These are phyloP conservation scores for Bembecia ichneumoniformis DNA, from an alignment of 2,888 invertebrate species.

Conservation along the genomic window DNA sequence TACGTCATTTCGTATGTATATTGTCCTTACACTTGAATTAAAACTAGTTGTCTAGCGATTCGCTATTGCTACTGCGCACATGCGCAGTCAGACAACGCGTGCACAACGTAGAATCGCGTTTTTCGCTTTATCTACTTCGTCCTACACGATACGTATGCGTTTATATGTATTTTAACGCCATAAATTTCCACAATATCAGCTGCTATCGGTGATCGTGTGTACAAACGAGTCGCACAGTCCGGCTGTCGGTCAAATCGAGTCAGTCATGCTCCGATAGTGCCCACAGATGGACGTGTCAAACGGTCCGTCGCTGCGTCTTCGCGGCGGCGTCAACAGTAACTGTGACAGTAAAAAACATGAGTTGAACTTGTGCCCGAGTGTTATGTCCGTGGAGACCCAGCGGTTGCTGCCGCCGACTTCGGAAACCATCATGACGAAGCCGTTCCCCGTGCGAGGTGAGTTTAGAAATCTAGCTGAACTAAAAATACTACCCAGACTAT, in stretches of 20 bases:
- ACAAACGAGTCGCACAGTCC: neutral
- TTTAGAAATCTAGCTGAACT: conserved; percentile 19
- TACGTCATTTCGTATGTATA: neutral
- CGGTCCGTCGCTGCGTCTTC: conserved; percentile 62
- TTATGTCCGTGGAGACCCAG: conserved; percentile 78
- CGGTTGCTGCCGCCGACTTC: conserved; percentile 82
- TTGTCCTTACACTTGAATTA: conserved; percentile 2
- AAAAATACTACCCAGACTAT: conserved; percentile 34
- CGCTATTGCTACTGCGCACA: conserved; percentile 1
- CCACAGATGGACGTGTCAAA: conserved; percentile 53
- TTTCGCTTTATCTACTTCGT: conserved; percentile 9
- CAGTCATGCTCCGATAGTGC: conserved; percentile 59
- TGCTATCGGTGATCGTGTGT: conserved; percentile 20
- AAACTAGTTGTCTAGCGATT: neutral
- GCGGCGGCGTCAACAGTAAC: conserved; percentile 48
- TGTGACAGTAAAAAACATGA: conserved; percentile 64
- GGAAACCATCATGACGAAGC: conserved; percentile 90
- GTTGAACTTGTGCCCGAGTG: conserved; percentile 76
- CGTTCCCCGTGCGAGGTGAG: conserved; percentile 87
- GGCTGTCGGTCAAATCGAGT: conserved; percentile 6
- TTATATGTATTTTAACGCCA: conserved; percentile 1
- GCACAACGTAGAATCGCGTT: conserved; percentile 4
- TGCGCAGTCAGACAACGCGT: conserved; percentile 4
- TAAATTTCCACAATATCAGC: conserved; percentile 31
- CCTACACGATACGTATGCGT: too few species aligned